These are phyloP conservation scores for Watersipora subatra DNA, from an alignment of 1,140 invertebrate genomes.

Conservation along the genomic window DNA sequence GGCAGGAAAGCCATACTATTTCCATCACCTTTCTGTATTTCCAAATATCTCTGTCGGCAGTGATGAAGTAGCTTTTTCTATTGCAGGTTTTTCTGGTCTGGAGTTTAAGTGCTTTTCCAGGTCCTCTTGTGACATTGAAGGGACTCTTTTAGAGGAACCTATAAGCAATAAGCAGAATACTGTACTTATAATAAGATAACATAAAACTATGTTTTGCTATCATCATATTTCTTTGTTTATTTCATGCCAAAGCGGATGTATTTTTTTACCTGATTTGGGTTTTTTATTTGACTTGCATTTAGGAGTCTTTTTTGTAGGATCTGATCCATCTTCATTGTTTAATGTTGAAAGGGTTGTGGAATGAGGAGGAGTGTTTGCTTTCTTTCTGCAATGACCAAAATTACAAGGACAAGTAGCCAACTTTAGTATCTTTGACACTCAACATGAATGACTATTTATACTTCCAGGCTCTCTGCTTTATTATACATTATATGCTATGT, in stretches of 20 bases:
- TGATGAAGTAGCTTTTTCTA: slow-evolving; percentile 70
- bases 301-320: neutral
- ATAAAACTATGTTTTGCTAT: too few relatives aligned
- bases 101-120: slow-evolving; percentile 76
- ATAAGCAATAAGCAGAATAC: too few relatives aligned
- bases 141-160: slow-evolving; percentile 24
- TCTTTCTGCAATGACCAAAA: too few relatives aligned
- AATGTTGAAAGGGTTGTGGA: slow-evolving; percentile 21
- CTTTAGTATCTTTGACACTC: too few relatives aligned
- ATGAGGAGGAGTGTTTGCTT: slow-evolving; percentile 4
- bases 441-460: too few relatives aligned
- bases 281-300: neutral
- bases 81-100: slow-evolving; percentile 56
- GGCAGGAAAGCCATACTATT: too few relatives aligned
- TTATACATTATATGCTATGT: too few relatives aligned
- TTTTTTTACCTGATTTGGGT: neutral
- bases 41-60: slow-evolving; percentile 84
- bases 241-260: too few relatives aligned
- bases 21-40: slow-evolving; percentile 70
- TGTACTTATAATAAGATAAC: too few relatives aligned
- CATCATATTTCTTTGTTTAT: too few relatives aligned
- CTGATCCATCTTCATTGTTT: slow-evolving; percentile 40
- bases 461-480: too few relatives aligned
- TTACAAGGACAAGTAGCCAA: too few relatives aligned
- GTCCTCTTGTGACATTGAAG: slow-evolving; percentile 78